Evolutionary conservation across 2,113 vertebrate species (phyloP), one percentile per base, ranked within the genome.

Genomic region (Clarias magur): DNA sequence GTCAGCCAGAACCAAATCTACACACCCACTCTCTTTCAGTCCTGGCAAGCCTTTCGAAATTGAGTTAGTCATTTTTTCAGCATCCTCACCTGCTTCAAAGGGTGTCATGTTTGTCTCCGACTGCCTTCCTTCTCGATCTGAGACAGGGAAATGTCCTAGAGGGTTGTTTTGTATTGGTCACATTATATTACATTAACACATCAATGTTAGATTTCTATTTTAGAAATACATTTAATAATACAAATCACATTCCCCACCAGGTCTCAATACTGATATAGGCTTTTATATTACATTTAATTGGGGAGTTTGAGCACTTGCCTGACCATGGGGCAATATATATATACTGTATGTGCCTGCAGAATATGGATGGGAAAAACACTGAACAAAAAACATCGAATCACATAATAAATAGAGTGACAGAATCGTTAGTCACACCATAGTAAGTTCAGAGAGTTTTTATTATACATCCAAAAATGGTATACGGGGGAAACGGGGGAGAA

Each of bases 11-110:
- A 56, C 56, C 23, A 53, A 79, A 30, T 79, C 76, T 57, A 30
- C 25, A 79, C 76, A 79, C 76, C 53, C 76, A 79, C 76, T 27
- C 76, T 27, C 53, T 57, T 79, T 79, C 76, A 57, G n/a, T 57
- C 25, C 53, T 79, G 76, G 72, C 76, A 79, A 79, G 53, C 25
- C 53, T 57, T 54, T 79, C 76, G 27, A 79, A 57, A 78, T 78
- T 48, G 13, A 16, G 25, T 16, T 57, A 56, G 53, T 79, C 15
- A 79, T 79, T 57, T 56, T 79, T 79, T 57, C 76, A 54, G 75
- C 56, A 27, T 79, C 75, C 48, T 79, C n/a, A 57, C n/a, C 27
- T 30, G n/a, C 54, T 80, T 80, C 54, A 80, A 80, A 30, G 8
- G 27, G 78, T 80, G 54, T 80, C 54, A 80, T 27, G 78, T 80